Conservation (phyloP, 2,797 vertebrate genomes). For the Morelia viridis region DNA sequence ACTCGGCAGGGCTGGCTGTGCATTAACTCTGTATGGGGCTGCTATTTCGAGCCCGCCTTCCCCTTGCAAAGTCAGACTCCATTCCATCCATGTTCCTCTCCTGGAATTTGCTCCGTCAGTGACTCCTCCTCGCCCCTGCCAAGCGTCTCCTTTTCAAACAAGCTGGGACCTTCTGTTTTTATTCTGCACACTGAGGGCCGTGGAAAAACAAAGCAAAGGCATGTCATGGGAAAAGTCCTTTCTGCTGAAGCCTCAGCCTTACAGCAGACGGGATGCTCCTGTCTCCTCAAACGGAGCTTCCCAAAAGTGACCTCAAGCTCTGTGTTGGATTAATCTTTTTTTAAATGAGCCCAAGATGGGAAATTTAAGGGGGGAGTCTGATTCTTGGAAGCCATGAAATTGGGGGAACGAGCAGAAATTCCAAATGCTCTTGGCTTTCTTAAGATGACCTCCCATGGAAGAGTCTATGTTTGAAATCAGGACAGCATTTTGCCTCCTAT, state of each 20-base stretch:
- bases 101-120: background rate
- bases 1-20: background rate
- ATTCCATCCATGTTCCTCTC: background rate
- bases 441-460: background rate
- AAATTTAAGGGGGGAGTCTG: constrained; percentile 34
- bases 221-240: background rate
- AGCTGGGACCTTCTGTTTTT: background rate
- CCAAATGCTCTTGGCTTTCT: constrained; percentile 31
- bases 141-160: background rate
- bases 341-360: constrained; percentile 42
- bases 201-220: background rate
- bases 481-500: background rate
- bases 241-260: constrained; percentile 33
- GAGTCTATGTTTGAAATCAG: background rate
- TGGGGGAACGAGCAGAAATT: constrained; percentile 37
- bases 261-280: constrained; percentile 30
- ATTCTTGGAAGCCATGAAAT: background rate
- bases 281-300: background rate
- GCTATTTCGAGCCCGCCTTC: background rate
- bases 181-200: background rate
- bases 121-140: background rate
- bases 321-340: constrained; percentile 28
- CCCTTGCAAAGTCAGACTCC: background rate
- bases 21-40: background rate
- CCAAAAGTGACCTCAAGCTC: constrained; percentile 50